Evolutionary conservation across 2,113 vertebrate species (phyloP).

Genomic region (Leptosomus discolor): DNA sequence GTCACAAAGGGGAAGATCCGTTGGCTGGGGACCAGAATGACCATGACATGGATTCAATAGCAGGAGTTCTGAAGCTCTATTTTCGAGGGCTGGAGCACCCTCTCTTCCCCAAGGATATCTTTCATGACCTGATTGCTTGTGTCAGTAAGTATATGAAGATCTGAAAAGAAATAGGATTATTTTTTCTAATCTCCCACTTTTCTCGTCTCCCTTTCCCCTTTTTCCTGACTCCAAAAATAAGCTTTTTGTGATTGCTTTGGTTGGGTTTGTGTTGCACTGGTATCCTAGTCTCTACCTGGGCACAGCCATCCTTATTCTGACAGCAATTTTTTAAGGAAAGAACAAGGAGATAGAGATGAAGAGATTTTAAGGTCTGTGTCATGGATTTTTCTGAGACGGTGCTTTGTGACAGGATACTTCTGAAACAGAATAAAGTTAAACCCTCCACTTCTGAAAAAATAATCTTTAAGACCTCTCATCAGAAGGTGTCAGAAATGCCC

Average conservation of each 20-base stretch:
- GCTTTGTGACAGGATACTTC: neutral
- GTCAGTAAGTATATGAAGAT: slow-evolving; percentile 86
- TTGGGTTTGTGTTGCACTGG: neutral
- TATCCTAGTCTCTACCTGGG: neutral
- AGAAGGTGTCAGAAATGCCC: neutral
- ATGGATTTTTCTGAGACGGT: neutral
- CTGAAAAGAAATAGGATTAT: neutral
- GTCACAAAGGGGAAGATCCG: slow-evolving; percentile 88
- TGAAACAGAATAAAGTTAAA: neutral
- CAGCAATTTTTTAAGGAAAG: neutral
- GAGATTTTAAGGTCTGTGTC: neutral
- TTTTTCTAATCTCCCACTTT: neutral
- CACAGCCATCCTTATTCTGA: neutral
- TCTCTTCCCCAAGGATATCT: slow-evolving; percentile 98
- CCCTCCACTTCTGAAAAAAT: neutral
- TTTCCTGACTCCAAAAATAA: neutral
- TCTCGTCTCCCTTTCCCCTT: neutral
- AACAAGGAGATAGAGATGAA: neutral
- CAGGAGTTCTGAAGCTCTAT: slow-evolving; percentile 95
- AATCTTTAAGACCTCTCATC: neutral
- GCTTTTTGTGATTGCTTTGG: neutral
- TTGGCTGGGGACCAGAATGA: slow-evolving; percentile 97
- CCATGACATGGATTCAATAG: slow-evolving; percentile 98
- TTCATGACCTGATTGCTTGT: slow-evolving; percentile 94
- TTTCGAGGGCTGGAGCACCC: slow-evolving; percentile 93